Base-by-base conservation (phyloP, 2,888 invertebrate genomes). In the Thera obeliscata region DNA sequence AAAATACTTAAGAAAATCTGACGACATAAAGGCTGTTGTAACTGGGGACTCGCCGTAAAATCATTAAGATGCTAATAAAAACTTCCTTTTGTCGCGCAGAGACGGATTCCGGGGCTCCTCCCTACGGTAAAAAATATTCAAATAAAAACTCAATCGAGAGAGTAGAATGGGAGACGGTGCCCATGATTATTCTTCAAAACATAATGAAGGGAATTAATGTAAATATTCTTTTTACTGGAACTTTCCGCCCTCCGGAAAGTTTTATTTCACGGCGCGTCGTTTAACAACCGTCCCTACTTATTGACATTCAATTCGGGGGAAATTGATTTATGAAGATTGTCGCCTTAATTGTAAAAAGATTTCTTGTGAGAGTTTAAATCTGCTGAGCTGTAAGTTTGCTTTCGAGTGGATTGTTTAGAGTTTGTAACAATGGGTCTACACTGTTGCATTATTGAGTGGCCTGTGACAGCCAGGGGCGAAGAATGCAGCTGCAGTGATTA, bases 51-150 rank as follows among this genome's bases (percentile, higher is more conserved):
- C 88, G 90, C 92, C 93, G 94, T 94, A 94, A 94, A 94, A 94
- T 94, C 94, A 94, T 94, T 94, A 94, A 94, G 94, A 94, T 94
- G 94, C 94, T 94, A 94, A 94, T 94, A 94, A 94, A 94, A 94
- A 93, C 94, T 93, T 94, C 91, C 93, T 93, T 93, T 93, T 93
- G 93, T 93, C 85, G 86, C 87, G 82, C 90, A 87, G 90, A 88
- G 90, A 88, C 89, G 90, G 89, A 91, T 90, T 89, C 22, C 84
- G 76, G 85, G 84, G 84, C 7, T 41, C 41, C 41, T 41, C 41
- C 41, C 41, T 54, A 56, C 66, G 60, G 55, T 65, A 69, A 89
- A 90, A 92, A 92, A 92, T 92, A 93, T 92, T 94, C 94, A 93
- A 94, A 94, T 93, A 93, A 94, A 93, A 94, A 92, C 92, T 91